Evolutionary conservation across 2,797 vertebrate genomes (phyloP), one percentile per base, ranked within the genome.

Genomic region (Ctenopoma multispine): DNA sequence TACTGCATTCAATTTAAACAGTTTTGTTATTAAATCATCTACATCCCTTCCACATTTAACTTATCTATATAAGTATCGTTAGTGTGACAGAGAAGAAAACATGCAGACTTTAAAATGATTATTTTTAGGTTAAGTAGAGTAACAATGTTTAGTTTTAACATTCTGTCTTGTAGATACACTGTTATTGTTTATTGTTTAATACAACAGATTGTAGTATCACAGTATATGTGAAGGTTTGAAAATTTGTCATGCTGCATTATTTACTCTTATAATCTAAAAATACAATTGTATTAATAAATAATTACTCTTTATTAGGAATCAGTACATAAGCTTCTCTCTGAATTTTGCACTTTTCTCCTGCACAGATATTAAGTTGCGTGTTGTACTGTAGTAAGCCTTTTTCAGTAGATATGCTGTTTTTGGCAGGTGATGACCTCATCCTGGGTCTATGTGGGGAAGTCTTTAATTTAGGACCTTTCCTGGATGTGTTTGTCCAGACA

Each of bases 181-280:
- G 13, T 47, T 40, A 7, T 40, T 34, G 4, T 34, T 4, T 31
- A 8, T 44, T 60, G 29, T 54, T 55, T 63, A 36, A 34, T 24
- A 54, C 12, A 31, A 24, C 55, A 62, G 13, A 21, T 17, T 72
- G 12, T 38, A n/a, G n/a, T n/a, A n/a, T n/a, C n/a, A 21, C 14
- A 53, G 36, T 29, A 63, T 23, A 43, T 70, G 44, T 47, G 27
- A 60, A 50, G 49, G 12, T 61, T 72, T 69, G 10, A 54, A 38
- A n/a, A 69, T 23, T 48, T 57, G 79, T 41, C 38, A 71, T 13
- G 5, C 40, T 67, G 58, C 14, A 55, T 85, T 87, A 79, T 79
- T 49, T 79, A 79, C 81, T 34, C 15, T 17, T 11, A 31, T 36
- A 34, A 64, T 56, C n/a, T 50, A 68, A 63, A 83, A 67, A 13